Evolutionary conservation across 2,797 vertebrate species (phyloP).

Genomic region (Manis pentadactyla): DNA sequence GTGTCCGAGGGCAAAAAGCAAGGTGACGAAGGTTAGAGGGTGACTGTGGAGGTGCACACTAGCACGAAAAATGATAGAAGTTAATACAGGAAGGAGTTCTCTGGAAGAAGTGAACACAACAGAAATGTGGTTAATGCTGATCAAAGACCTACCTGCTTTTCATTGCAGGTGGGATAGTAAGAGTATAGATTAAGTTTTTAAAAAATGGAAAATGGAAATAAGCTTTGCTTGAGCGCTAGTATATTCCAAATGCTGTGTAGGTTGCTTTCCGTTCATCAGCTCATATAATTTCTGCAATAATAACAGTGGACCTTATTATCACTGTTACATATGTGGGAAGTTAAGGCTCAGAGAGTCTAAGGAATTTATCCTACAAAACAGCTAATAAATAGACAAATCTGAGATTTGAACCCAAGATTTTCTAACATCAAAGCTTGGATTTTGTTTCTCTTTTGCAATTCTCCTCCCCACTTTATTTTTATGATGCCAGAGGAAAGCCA

Average conservation of each 20-base stretch:
- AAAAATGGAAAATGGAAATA: background rate
- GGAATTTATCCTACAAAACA: background rate
- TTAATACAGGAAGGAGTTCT: background rate
- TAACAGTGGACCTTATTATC: background rate
- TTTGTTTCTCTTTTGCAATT: background rate
- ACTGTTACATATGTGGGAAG: background rate
- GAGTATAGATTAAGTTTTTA: background rate
- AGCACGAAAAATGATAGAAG: background rate
- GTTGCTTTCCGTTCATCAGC: background rate
- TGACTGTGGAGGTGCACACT: background rate
- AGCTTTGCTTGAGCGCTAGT: background rate
- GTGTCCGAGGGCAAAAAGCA: background rate
- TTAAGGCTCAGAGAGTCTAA: conserved; percentile 28
- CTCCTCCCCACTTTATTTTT: conserved; percentile 7
- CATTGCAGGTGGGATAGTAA: background rate
- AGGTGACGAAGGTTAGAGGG: background rate
- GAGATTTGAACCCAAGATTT: conserved; percentile 1
- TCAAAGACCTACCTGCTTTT: background rate
- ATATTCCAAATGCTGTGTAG: background rate
- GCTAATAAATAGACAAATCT: background rate
- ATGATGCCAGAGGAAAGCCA: background rate
- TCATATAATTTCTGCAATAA: conserved; percentile 25
- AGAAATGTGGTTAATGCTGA: background rate
- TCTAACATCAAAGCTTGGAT: background rate
- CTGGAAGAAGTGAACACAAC: background rate